Percentiles rank a stretch among this genome's conserved stretches.
Conservation (phyloP, 2,888 invertebrate genomes). For the Xiphydria camelus region DNA sequence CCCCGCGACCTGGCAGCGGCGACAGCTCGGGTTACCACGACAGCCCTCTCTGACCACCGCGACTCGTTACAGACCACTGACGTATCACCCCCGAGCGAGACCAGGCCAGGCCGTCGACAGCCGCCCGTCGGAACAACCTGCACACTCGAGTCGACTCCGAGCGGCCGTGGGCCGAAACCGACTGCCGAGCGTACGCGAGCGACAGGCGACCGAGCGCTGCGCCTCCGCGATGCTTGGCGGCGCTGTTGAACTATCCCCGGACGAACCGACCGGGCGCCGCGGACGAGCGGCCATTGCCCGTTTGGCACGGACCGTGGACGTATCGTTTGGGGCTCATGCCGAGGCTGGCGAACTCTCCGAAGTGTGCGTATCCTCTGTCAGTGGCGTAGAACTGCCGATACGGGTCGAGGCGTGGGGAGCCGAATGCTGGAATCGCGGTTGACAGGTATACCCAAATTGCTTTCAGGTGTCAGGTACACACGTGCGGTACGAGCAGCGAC, state of each 20-base stretch:
- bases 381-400: too few relatives aligned
- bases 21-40: not conserved
- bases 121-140: slow-evolving; percentile 1
- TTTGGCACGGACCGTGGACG: not conserved
- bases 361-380: too few relatives aligned
- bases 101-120: slow-evolving; percentile 1
- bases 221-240: too few relatives aligned
- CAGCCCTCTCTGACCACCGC: not conserved
- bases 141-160: slow-evolving; percentile 16
- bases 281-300: not conserved
- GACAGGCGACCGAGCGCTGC: slow-evolving; percentile 8
- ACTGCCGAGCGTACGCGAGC: slow-evolving; percentile 15
- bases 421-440: too few relatives aligned
- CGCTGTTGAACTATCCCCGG: too few relatives aligned
- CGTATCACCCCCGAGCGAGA: not conserved
- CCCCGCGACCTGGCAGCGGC: slow-evolving; percentile 7
- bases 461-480: too few relatives aligned
- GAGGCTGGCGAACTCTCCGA: too few relatives aligned
- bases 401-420: too few relatives aligned
- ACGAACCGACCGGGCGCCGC: too few relatives aligned
- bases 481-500: too few relatives aligned
- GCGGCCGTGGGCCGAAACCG: slow-evolving; percentile 16
- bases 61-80: not conserved
- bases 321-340: too few relatives aligned
- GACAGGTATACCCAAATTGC: too few relatives aligned